Conservation (phyloP, 2,888 invertebrate genomes). For the Neocrepidodera transversa region DNA sequence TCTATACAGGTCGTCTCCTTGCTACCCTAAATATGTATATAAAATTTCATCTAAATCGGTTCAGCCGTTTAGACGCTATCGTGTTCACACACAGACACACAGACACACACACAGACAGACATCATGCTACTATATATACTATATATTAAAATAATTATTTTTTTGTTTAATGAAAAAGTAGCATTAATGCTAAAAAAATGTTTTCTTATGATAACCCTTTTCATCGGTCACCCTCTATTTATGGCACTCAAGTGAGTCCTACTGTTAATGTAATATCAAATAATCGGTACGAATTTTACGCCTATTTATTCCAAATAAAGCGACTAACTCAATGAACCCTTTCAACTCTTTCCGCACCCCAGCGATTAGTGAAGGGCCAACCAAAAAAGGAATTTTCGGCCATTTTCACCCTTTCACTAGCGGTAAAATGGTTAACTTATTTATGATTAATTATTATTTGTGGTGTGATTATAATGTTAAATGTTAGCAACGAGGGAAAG, state of each 20-base stretch:
- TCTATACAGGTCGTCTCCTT: too few relatives aligned
- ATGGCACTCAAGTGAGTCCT: slow-evolving; percentile 5
- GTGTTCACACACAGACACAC: too few relatives aligned
- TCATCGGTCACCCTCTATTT: not conserved
- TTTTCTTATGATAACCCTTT: too few relatives aligned
- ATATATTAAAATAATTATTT: too few relatives aligned
- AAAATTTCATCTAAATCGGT: too few relatives aligned
- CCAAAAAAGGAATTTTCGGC: slow-evolving; percentile 17
- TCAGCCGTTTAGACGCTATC: too few relatives aligned
- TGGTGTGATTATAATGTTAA: not conserved
- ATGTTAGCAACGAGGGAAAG: too few relatives aligned
- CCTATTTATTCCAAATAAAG: slow-evolving; percentile 33
- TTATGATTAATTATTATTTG: slow-evolving; percentile 6
- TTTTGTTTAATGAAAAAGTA: too few relatives aligned
- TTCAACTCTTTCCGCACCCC: slow-evolving; percentile 40
- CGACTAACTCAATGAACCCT: slow-evolving; percentile 31
- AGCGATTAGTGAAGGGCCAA: slow-evolving; percentile 30
- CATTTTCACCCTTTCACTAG: slow-evolving; percentile 35
- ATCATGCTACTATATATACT: too few relatives aligned
- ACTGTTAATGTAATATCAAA: slow-evolving; percentile 24
- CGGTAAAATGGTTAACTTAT: slow-evolving; percentile 28
- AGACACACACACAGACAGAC: too few relatives aligned
- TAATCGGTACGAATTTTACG: slow-evolving; percentile 38
- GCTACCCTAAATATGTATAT: too few relatives aligned
- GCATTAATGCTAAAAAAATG: too few relatives aligned